Evolutionary conservation across 2,797 vertebrate genomes (phyloP), one percentile per base, ranked within the genome.

Genomic region (Darevskia mixta): DNA sequence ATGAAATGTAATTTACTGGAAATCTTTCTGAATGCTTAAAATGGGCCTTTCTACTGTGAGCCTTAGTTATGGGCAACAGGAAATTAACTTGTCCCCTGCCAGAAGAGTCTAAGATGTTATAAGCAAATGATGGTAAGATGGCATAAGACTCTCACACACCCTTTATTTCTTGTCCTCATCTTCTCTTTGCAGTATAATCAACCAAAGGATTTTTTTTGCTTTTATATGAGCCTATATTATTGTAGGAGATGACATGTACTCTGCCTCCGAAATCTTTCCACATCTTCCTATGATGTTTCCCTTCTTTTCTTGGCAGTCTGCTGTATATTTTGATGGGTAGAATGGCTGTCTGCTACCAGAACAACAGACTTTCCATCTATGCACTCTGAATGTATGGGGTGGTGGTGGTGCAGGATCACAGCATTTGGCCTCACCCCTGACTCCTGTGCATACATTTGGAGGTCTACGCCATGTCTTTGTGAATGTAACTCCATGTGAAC

Each of bases 1-100:
- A 83, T 84, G 91, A 91, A 89, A 73, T 91, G 83, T 88, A 93
- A 92, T 71, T 79, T 93, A 90, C 9, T 92, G 61, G 43, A 61
- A 64, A 55, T 79, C 45, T 13, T 85, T 83, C 38, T 86, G 45
- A 85, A 89, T 90, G 88, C 11, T 86, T 86, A 88, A 61, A 61
- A 17, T 78, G 13, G 80, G 29, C 67, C 11, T 67, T 82, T n/a
- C 67, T 71, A 0, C 2, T 1, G 32, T 55, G 11, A 2, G 45
- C 87, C 23, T 91, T 64, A 13, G 0, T 58, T 90, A 75, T 5
- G 75, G 76, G 78, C 72, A 85, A 75, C 58, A 67, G 71, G 83
- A 89, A 81, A 82, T 85, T 80, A 85, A 81, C 32, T 69, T 75
- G 41, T 67, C 41, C 61, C 27, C 69, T 85, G 69, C 83, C 78